These are phyloP conservation scores for Gymnosoma rotundatum DNA, from an alignment of 2,888 invertebrate genomes.

Conservation along the genomic window DNA sequence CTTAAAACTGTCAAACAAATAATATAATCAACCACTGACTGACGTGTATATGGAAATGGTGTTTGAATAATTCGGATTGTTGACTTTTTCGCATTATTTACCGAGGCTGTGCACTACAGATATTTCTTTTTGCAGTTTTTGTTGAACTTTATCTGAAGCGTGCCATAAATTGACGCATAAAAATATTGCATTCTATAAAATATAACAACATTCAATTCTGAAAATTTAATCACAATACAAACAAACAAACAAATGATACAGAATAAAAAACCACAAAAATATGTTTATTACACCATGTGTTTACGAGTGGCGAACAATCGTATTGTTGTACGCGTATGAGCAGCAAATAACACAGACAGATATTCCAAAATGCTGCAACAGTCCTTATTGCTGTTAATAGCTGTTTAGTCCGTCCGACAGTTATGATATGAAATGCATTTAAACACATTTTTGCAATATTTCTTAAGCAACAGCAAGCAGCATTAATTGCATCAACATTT, in stretches of 20 bases:
- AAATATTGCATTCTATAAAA: conserved; percentile 76
- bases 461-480: conserved; percentile 25
- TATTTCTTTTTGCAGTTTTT: conserved; percentile 34
- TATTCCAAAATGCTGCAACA: conserved; percentile 22
- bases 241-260: conserved; percentile 14
- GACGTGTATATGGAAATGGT: conserved; percentile 34
- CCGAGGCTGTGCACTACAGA: conserved; percentile 40
- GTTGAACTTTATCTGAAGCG: conserved; percentile 75
- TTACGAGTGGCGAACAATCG: conserved; percentile 61
- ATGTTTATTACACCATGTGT: conserved; percentile 67
- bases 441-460: conserved; percentile 49
- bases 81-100: conserved; percentile 32
- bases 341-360: conserved; percentile 41
- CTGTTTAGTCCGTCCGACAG: conserved; percentile 52
- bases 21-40: too few species aligned
- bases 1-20: too few species aligned
- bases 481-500: conserved; percentile 17
- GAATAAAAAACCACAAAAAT: conserved; percentile 14
- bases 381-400: conserved; percentile 43
- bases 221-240: conserved; percentile 58
- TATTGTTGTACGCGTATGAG: conserved; percentile 13
- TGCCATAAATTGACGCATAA: conserved; percentile 82
- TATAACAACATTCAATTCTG: conserved; percentile 70
- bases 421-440: conserved; percentile 64
- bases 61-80: conserved; percentile 12